phyloP scores from a whole-genome alignment of 2,888 invertebrate species.

The Operophtera brumata region DNA sequence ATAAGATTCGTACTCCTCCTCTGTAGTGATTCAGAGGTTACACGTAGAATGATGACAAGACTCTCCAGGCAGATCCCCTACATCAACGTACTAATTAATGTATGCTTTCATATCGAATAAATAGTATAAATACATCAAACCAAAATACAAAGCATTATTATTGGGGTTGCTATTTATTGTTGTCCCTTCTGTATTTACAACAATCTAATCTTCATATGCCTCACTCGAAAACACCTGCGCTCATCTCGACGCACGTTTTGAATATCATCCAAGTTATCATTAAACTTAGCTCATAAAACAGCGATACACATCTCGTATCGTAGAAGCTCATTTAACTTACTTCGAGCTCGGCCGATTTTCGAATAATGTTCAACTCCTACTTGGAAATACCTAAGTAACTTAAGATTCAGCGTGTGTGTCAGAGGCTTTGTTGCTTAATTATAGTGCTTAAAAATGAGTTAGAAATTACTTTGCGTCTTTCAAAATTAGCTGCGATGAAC shows the following conservation, averaged over 20 bases:
- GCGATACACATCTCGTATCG: constrained; percentile 43
- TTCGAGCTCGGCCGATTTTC: constrained; percentile 26
- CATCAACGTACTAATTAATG: no score
- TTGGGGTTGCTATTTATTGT: no score
- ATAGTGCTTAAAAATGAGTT: neutral
- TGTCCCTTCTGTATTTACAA: no score
- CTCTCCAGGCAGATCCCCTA: no score
- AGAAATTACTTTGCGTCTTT: neutral
- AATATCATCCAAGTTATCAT: constrained; percentile 20
- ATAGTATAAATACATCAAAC: no score
- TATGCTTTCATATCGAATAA: no score
- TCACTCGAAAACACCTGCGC: constrained; percentile 12
- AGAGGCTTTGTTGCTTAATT: neutral
- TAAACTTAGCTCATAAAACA: constrained; percentile 48
- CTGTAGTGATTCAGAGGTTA: no score
- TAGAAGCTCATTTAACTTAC: constrained; percentile 45
- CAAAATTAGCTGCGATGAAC: neutral
- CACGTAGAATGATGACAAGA: no score
- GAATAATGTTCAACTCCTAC: constrained; percentile 13
- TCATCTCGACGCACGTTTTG: constrained; percentile 6
- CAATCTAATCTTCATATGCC: no score
- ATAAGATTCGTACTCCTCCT: no score
- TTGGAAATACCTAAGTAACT: neutral
- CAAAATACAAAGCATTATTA: no score
- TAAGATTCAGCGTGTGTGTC: neutral